Evolutionary conservation across 2,797 vertebrate genomes (phyloP), one percentile per base, ranked within the genome.

Genomic region (Sebastiscus albofasciatus): DNA sequence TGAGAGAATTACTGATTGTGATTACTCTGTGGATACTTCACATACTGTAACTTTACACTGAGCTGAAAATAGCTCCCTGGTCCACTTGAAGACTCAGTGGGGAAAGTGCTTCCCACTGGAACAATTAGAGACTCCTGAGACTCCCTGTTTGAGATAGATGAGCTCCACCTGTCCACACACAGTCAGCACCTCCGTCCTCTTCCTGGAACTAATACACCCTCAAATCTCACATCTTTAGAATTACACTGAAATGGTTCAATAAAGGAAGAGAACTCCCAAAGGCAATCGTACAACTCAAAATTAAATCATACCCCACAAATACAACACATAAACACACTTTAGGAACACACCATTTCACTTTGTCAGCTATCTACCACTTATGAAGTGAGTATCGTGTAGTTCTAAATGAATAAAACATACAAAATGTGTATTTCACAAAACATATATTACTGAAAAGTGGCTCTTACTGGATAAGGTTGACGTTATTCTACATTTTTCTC

Each of bases 11-110:
- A 79, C 82, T 90, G 86, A 93, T 93, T 91, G 91, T 93, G 96
- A 97, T 96, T 96, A 96, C 94, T 94, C 91, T 89, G 95, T 94
- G 93, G 92, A 96, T 96, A 94, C 94, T 95, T 96, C 74, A 94
- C 94, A 96, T 96, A 81, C 92, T 94, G 94, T 95, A 97, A 97
- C 93, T 87, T 92, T 95, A 97, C 91, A 95, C 95, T 84, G 86
- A 33, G 90, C 95, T 96, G 87, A 87, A 96, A 97, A 97, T 97
- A 97, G 94, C 93, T 85, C 64, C 26, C 18, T 6, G 31, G 56
- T 86, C 87, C 90, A 88, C 93, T 96, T 90, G 88, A 94, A 91
- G 88, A 92, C 90, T 92, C 91, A 74, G 92, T 81, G 90, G 90
- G 88, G 90, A 94, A 74, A 89, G 83, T 83, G 86, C 92, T 93